Evolutionary conservation across 1,140 invertebrate species (phyloP).

Genomic region (Drosophila albomicans): DNA sequence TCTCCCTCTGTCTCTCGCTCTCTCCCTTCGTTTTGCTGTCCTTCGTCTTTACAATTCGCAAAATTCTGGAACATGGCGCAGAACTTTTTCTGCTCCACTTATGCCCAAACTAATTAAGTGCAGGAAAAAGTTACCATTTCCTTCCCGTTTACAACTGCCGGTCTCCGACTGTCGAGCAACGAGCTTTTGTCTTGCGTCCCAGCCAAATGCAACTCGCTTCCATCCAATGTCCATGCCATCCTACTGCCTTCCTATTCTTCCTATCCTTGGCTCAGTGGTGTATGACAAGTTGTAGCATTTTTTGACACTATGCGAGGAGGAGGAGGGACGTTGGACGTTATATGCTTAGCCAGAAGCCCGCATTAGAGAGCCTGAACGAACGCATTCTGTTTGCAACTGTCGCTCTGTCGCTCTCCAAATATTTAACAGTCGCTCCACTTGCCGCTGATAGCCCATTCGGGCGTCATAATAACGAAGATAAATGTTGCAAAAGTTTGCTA

Average conservation of each 20-base stretch:
- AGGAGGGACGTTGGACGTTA: background rate
- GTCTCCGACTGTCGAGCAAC: constrained; percentile 9
- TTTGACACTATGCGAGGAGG: constrained; percentile 41
- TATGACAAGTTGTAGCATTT: constrained; percentile 69
- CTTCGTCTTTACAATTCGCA: constrained; percentile 45
- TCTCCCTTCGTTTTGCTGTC: background rate
- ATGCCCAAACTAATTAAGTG: constrained; percentile 83
- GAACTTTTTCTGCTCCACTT: constrained; percentile 82
- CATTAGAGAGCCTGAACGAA: constrained; percentile 37
- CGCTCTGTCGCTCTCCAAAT: constrained; percentile 57
- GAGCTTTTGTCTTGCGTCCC: constrained; percentile 52
- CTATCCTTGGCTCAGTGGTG: constrained; percentile 20
- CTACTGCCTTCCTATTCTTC: background rate
- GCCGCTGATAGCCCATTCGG: constrained; percentile 79
- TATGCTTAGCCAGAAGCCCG: constrained; percentile 51
- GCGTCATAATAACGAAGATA: constrained; percentile 83
- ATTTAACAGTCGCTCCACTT: constrained; percentile 74
- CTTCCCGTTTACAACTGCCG: constrained; percentile 68
- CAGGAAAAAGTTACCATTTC: constrained; percentile 82
- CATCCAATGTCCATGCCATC: background rate
- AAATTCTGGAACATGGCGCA: constrained; percentile 48
- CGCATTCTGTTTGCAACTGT: constrained; percentile 59
- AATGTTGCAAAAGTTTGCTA: constrained; percentile 74
- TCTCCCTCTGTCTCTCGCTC: background rate
- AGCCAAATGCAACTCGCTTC: constrained; percentile 34